Percentiles rank a stretch among this genome's conserved stretches.
These are phyloP conservation scores for Digitonthophagus gazella DNA, from an alignment of 2,888 invertebrate species.

Conservation along the genomic window DNA sequence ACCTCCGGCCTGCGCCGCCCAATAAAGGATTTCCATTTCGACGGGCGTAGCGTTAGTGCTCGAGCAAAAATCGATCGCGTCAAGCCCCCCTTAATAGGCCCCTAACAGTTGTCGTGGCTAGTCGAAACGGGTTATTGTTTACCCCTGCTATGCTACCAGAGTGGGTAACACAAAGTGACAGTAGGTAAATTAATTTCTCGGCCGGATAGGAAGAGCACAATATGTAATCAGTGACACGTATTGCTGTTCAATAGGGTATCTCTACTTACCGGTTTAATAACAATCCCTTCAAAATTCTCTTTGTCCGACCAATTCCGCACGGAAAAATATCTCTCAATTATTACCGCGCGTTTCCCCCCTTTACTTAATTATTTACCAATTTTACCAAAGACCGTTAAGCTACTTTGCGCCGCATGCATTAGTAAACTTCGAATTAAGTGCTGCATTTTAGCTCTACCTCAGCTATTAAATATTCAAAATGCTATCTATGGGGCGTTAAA, in stretches of 20 bases:
- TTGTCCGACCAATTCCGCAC: neutral
- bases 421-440: constrained; percentile 12
- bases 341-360: neutral
- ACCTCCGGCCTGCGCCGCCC: neutral
- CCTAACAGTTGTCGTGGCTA: neutral
- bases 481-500: neutral
- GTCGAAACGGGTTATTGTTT: neutral
- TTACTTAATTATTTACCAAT: constrained; percentile 3
- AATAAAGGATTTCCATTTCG: neutral
- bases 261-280: constrained; percentile 2
- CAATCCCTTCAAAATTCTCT: neutral
- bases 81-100: constrained; percentile 14
- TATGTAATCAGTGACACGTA: constrained; percentile 24
- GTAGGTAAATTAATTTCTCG: constrained; percentile 22
- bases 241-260: constrained; percentile 18
- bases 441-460: neutral
- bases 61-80: constrained; percentile 6
- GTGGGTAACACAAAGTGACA: constrained; percentile 21
- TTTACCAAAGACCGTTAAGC: constrained; percentile 14
- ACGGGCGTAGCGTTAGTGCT: constrained; percentile 7
- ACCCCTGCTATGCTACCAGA: constrained; percentile 2
- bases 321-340: constrained; percentile 8
- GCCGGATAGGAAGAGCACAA: constrained; percentile 23
- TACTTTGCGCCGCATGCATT: constrained; percentile 14
- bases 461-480: neutral